These are phyloP conservation scores for Drosophila nigricruria DNA, from an alignment of 2,888 invertebrate species.

Conservation along the genomic window DNA sequence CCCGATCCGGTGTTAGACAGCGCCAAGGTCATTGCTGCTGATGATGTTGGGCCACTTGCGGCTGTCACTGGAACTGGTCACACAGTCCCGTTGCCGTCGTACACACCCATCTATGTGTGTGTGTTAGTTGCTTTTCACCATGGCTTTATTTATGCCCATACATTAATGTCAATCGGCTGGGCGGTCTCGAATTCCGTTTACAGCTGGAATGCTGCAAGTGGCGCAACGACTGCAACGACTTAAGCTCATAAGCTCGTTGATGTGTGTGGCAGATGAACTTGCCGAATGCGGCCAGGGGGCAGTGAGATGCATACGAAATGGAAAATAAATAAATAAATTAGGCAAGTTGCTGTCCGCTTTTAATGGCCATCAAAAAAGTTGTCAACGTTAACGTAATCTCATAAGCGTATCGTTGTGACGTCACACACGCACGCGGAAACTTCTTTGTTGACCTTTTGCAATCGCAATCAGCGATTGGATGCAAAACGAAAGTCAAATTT, in stretches of 20 bases:
- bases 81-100: slow-evolving; percentile 19
- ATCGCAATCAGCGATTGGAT: slow-evolving; percentile 49
- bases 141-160: slow-evolving; percentile 44
- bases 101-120: slow-evolving; percentile 35
- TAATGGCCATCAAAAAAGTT: slow-evolving; percentile 26
- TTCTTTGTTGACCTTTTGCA: slow-evolving; percentile 48
- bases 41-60: slow-evolving; percentile 57
- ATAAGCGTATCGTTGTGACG: slow-evolving; percentile 38
- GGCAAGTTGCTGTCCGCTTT: slow-evolving; percentile 17
- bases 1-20: slow-evolving; percentile 5
- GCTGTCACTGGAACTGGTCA: slow-evolving; percentile 49
- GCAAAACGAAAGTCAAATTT: slow-evolving; percentile 41
- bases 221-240: slow-evolving; percentile 20
- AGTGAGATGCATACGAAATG: not conserved
- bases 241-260: slow-evolving; percentile 37
- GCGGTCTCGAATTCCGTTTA: slow-evolving; percentile 33
- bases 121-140: slow-evolving; percentile 24
- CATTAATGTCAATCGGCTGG: slow-evolving; percentile 50
- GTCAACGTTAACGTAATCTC: slow-evolving; percentile 5
- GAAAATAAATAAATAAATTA: slow-evolving; percentile 6
- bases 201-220: slow-evolving; percentile 43
- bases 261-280: slow-evolving; percentile 24
- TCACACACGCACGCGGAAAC: slow-evolving; percentile 41
- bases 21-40: slow-evolving; percentile 49
- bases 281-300: not conserved